Evolutionary conservation across 2,797 vertebrate genomes (phyloP), one percentile per base, ranked within the genome.

Genomic region (Loriculus beryllinus): DNA sequence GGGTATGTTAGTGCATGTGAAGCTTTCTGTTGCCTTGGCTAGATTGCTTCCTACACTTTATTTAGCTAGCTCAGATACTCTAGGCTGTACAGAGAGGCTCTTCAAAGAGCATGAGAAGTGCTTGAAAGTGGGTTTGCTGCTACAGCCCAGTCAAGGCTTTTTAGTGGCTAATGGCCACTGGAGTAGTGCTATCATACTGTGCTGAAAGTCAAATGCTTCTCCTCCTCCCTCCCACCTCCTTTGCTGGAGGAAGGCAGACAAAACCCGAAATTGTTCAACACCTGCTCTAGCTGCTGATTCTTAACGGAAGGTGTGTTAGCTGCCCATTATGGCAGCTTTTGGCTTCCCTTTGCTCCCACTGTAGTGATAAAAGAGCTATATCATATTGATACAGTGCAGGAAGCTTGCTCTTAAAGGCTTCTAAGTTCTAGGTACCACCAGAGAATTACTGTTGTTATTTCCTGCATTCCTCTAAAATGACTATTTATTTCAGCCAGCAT

Each of bases 391-490:
- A 37, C 14, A 22, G 63, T 74, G 59, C 39, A 59, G 31, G 26
- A 90, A 89, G 39, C 35, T 79, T 92, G 20, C 59, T 69, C 86
- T 96, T 96, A 95, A 96, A 92, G 93, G 68, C 75, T 94, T 95
- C 83, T 68, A 91, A 94, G 88, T 91, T 80, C 56, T 63, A 94
- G 67, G 49, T 82, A 72, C 43, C 43, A 82, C 51, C 79, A 68
- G 94, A 91, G 56, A 96, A 93, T 86, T 60, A 86, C 91, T 92
- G 81, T 95, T 96, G 75, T 72, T 89, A 47, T 85, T 93, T 82
- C 25, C 45, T 57, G 21, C 7, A 18, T 43, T 92, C 47, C 26
- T 91, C 56, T 56, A 37, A 82, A 88, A 89, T 75, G 10, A 69
- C 67, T 81, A 2, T 86, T 92, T 93, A 65, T 93, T 92, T 89